phyloP scores from a whole-genome alignment of 2,113 vertebrate species.

The Stegostoma tigrinum region DNA sequence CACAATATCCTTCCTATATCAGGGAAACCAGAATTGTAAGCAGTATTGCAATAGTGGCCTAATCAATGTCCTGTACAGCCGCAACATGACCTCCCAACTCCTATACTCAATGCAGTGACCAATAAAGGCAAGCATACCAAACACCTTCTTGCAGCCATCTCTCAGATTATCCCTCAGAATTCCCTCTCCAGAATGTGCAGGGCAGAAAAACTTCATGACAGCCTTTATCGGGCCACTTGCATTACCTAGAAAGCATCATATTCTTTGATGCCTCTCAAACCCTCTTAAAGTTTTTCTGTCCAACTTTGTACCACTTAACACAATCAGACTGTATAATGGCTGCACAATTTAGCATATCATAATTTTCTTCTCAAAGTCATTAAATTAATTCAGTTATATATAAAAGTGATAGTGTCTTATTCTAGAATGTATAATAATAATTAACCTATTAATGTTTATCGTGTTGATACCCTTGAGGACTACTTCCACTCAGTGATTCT shows the following conservation, averaged over 20 bases:
- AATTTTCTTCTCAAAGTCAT: neutral
- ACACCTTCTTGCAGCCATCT: neutral
- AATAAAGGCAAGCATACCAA: no score
- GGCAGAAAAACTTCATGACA: neutral
- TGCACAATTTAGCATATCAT: neutral
- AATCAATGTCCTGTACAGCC: no score
- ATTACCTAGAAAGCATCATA: neutral
- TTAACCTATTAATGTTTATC: neutral
- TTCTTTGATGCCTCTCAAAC: neutral
- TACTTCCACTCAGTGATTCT: neutral
- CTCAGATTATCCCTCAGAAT: neutral
- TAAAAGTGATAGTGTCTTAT: neutral
- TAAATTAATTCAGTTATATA: neutral
- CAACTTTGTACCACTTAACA: neutral
- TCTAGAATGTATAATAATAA: neutral
- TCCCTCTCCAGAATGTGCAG: neutral
- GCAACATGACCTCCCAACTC: no score
- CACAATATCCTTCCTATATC: no score
- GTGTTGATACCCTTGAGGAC: neutral
- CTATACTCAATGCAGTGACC: no score
- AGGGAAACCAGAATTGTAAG: no score
- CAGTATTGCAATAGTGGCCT: no score
- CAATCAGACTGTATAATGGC: neutral
- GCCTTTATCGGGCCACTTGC: neutral
- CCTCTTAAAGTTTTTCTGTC: neutral